phyloP scores from a whole-genome alignment of 2,113 vertebrate species.

The Brevimyrus niger region DNA sequence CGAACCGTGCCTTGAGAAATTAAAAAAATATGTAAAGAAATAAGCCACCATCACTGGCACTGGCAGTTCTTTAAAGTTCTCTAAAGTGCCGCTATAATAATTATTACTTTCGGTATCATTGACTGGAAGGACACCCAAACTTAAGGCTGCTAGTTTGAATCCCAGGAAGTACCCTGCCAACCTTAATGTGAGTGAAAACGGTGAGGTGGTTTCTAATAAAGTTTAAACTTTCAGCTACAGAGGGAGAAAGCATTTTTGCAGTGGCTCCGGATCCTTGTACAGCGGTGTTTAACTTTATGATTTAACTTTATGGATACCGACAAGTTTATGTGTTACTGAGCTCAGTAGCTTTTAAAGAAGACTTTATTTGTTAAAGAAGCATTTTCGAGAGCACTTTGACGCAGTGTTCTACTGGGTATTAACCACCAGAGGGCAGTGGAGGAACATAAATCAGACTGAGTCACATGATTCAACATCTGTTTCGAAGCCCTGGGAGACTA shows the following conservation, averaged over 20 bases:
- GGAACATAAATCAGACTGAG: conserved; percentile 37
- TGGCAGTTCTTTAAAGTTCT: background rate
- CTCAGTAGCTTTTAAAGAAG: background rate
- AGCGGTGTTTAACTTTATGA: background rate
- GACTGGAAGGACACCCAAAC: background rate
- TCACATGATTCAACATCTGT: conserved; percentile 51
- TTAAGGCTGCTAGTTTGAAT: background rate
- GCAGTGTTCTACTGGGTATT: background rate
- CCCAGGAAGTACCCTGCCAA: background rate
- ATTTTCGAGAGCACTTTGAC: background rate
- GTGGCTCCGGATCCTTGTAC: background rate
- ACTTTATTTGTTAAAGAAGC: background rate
- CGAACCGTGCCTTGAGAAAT: background rate
- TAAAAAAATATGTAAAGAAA: background rate
- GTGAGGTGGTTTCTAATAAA: background rate
- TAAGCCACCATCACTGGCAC: background rate
- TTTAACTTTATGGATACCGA: background rate
- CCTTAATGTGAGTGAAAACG: background rate
- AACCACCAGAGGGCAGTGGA: conserved; percentile 53
- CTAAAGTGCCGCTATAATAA: background rate
- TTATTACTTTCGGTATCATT: background rate
- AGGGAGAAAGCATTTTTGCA: background rate
- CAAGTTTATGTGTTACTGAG: background rate
- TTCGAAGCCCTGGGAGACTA: conserved; percentile 41
- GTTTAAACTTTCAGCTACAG: background rate